A percentile compares a stretch with the other conserved stretches of the same genome.
These are phyloP conservation scores for Eupithecia pulchellata DNA, from an alignment of 2,888 invertebrate genomes.

Conservation along the genomic window DNA sequence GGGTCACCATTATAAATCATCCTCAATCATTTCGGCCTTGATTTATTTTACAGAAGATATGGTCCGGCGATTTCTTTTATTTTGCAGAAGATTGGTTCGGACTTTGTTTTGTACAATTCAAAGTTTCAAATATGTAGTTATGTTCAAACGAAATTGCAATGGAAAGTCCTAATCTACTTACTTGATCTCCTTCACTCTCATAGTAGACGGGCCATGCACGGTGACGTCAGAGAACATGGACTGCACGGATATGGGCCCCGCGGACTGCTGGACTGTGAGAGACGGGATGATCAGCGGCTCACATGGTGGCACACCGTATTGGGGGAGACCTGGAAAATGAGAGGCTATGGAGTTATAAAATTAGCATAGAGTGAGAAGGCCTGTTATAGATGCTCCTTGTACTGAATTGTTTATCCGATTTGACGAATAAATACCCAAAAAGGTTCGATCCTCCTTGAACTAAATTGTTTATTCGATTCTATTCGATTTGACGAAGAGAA, in stretches of 20 bases:
- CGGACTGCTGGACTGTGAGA: slow-evolving; percentile 86
- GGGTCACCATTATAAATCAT: neutral
- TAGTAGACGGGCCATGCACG: slow-evolving; percentile 86
- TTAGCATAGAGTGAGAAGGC: neutral
- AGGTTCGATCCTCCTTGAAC: too few species aligned
- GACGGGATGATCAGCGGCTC: slow-evolving; percentile 87
- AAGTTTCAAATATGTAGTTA: neutral
- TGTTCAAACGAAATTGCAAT: too few species aligned
- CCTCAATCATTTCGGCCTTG: too few species aligned
- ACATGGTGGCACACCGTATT: slow-evolving; percentile 87
- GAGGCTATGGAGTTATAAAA: neutral
- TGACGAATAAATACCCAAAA: neutral
- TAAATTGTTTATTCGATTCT: too few species aligned
- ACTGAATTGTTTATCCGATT: neutral
- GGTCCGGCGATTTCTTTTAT: too few species aligned
- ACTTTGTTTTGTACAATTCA: neutral
- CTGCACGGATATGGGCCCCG: slow-evolving; percentile 86
- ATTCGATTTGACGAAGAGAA: too few species aligned
- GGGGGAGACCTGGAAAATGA: slow-evolving; percentile 80
- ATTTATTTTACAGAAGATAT: too few species aligned
- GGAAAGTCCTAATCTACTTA: slow-evolving; percentile 66
- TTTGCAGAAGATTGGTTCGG: too few species aligned
- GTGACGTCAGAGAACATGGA: slow-evolving; percentile 86
- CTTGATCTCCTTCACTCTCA: slow-evolving; percentile 86
- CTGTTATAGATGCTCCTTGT: too few species aligned